Evolutionary conservation across 2,113 vertebrate genomes (phyloP).

Genomic region (Microcebus murinus): DNA sequence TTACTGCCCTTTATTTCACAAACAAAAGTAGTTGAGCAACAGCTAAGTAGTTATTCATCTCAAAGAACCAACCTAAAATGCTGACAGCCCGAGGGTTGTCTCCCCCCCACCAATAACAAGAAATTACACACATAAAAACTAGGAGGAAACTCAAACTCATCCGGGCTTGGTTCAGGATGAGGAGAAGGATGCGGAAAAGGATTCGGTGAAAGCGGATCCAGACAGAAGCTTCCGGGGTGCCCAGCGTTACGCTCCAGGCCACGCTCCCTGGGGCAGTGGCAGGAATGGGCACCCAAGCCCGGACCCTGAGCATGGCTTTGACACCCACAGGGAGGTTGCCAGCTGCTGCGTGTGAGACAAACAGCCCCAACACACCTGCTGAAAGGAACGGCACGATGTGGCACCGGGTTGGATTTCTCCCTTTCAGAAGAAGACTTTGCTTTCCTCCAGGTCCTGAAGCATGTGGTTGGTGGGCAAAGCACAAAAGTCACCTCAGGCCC

Average conservation of each 20-base stretch:
- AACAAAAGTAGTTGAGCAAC: conserved; percentile 65
- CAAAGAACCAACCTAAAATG: conserved; percentile 48
- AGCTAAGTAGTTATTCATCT: conserved; percentile 38
- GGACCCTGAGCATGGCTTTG: conserved; percentile 76
- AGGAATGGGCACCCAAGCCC: conserved; percentile 54
- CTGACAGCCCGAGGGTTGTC: rapidly evolving
- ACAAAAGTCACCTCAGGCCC: neutral
- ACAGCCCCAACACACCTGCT: conserved; percentile 69
- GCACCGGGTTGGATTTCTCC: neutral
- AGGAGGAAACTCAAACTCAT: conserved; percentile 35
- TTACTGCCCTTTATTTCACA: conserved; percentile 55
- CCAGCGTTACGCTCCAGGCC: conserved; percentile 66
- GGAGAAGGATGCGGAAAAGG: conserved; percentile 62
- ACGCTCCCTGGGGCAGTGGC: conserved; percentile 52
- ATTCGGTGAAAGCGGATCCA: conserved; percentile 64
- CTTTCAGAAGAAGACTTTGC: neutral
- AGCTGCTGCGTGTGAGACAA: conserved; percentile 74
- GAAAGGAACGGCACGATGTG: conserved; percentile 29
- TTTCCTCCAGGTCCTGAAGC: neutral
- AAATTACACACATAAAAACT: conserved; percentile 32
- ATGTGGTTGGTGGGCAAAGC: neutral
- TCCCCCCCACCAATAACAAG: neutral
- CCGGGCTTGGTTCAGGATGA: neutral
- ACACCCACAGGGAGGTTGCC: conserved; percentile 77
- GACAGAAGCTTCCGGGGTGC: conserved; percentile 74